A percentile compares a stretch with the other conserved stretches of the same genome.
These are phyloP conservation scores for Macrochelys suwanniensis DNA, from an alignment of 2,797 vertebrate genomes.

Conservation along the genomic window DNA sequence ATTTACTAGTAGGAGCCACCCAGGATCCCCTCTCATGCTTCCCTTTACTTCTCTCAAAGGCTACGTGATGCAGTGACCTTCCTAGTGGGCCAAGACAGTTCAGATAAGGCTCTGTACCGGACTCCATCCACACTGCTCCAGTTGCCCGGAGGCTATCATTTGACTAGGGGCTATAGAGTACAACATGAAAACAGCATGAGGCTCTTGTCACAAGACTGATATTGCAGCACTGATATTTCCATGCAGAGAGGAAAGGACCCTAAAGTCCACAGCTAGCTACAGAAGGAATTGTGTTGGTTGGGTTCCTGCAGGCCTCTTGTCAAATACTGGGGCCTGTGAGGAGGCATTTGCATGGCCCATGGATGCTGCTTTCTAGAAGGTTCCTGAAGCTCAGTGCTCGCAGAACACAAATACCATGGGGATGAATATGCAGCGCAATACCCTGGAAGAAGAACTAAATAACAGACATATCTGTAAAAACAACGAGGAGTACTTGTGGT, in stretches of 20 bases:
- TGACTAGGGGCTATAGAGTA: neutral
- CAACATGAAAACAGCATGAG: neutral
- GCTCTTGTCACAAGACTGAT: neutral
- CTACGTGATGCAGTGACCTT: neutral
- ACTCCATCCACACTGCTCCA: neutral
- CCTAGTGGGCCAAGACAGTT: neutral
- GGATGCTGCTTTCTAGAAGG: neutral
- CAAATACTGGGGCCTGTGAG: neutral
- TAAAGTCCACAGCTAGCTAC: neutral
- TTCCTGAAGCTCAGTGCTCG: neutral
- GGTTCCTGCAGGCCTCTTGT: neutral
- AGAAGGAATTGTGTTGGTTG: neutral
- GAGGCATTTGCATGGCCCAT: neutral
- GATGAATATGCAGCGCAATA: neutral
- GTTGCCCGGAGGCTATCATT: neutral
- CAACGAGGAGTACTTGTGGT: too few relatives aligned
- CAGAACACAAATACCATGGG: neutral
- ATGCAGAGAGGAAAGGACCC: neutral
- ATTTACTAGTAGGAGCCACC: conserved; percentile 1
- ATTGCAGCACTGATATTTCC: neutral
- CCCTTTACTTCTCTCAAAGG: neutral
- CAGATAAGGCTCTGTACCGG: neutral
- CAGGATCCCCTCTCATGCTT: neutral
- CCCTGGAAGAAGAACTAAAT: neutral
- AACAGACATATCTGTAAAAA: neutral